These are phyloP conservation scores for Radopholus similis DNA, from an alignment of 1,140 invertebrate species.

Conservation along the genomic window DNA sequence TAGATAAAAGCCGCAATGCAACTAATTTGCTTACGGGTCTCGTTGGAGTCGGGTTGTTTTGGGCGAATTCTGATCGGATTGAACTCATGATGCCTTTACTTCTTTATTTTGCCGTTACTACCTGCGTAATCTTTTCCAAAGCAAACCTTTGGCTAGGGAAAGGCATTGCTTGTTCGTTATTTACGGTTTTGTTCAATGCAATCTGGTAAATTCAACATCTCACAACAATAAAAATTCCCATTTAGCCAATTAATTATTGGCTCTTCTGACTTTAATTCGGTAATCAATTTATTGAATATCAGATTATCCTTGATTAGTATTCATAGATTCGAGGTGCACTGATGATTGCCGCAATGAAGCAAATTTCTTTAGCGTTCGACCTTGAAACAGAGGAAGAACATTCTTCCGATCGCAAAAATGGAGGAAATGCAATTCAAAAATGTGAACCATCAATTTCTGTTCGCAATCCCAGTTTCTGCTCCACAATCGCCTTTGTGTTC, in stretches of 20 bases:
- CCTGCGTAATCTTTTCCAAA: not conserved
- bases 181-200: conserved; percentile 3
- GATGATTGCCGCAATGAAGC: conserved; percentile 36
- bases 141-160: not conserved
- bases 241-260: not conserved
- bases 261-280: not conserved
- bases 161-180: conserved; percentile 1
- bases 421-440: no score
- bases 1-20: not conserved
- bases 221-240: not conserved
- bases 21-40: conserved; percentile 1
- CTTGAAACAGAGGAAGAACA: no score
- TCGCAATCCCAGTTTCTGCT: not conserved
- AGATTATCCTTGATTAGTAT: not conserved
- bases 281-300: not conserved
- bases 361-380: conserved; percentile 26
- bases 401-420: not conserved
- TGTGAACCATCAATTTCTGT: no score
- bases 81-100: not conserved
- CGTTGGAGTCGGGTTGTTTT: not conserved
- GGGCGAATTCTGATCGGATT: not conserved
- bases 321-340: conserved; percentile 28
- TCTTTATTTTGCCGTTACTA: not conserved
- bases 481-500: conserved; percentile 18
- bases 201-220: not conserved